Evolutionary conservation across 2,888 invertebrate species (phyloP).

Genomic region (Volucella inflata): DNA sequence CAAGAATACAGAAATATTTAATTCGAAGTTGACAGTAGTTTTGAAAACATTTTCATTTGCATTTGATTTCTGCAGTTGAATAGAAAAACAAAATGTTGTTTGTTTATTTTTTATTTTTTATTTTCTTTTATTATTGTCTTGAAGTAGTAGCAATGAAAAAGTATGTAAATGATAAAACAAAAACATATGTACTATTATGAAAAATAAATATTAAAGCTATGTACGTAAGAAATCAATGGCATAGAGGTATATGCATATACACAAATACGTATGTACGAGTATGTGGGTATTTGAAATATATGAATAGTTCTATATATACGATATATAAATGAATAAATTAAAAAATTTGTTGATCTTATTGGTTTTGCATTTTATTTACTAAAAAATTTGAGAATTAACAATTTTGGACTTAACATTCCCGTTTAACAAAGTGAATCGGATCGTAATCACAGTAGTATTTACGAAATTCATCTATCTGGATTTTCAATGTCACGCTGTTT

Average conservation of each 20-base stretch:
- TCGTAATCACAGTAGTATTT: no score
- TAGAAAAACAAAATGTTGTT: slow-evolving; percentile 12
- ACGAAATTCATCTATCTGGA: no score
- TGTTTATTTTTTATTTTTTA: slow-evolving; percentile 18
- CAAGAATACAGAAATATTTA: slow-evolving; percentile 52
- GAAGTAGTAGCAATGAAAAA: slow-evolving; percentile 37
- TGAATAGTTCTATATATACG: slow-evolving; percentile 66
- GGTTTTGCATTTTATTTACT: slow-evolving; percentile 9
- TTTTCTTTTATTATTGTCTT: slow-evolving; percentile 2
- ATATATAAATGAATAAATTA: slow-evolving; percentile 69
- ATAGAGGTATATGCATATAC: slow-evolving; percentile 42
- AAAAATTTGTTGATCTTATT: slow-evolving; percentile 73
- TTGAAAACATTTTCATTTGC: slow-evolving; percentile 11
- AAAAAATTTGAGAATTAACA: no score
- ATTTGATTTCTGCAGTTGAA: slow-evolving; percentile 31
- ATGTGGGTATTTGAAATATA: slow-evolving; percentile 67
- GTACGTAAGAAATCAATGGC: slow-evolving; percentile 59
- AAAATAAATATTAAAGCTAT: slow-evolving; percentile 63
- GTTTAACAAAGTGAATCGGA: no score
- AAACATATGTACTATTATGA: slow-evolving; percentile 55
- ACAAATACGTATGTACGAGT: slow-evolving; percentile 21
- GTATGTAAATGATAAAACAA: slow-evolving; percentile 59
- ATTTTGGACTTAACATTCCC: no score
- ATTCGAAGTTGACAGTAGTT: slow-evolving; percentile 40
- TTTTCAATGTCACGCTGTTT: no score